Evolutionary conservation across 2,797 vertebrate species (phyloP).

Genomic region (Sebastolobus alascanus): DNA sequence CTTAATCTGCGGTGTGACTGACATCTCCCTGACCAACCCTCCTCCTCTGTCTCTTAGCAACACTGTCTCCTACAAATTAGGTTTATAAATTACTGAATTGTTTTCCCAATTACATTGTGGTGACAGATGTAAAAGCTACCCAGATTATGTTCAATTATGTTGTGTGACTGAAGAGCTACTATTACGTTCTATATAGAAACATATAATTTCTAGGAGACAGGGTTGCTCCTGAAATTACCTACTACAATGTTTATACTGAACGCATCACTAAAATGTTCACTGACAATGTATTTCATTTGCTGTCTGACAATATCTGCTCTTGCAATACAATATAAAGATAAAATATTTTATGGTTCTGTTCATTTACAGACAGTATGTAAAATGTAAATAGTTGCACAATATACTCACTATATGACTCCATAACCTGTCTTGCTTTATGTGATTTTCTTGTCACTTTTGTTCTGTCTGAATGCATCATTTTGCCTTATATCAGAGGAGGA

Average conservation of each 20-base stretch:
- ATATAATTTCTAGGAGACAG: background rate
- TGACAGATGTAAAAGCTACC: background rate
- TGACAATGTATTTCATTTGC: background rate
- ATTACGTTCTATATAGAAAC: background rate
- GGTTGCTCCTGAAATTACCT: background rate
- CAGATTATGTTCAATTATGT: background rate
- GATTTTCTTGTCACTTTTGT: background rate
- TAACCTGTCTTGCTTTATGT: background rate
- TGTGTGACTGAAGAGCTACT: background rate
- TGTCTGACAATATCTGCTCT: background rate
- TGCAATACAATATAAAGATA: background rate
- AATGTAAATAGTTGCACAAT: background rate
- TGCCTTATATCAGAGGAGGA: background rate
- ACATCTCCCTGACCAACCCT: background rate
- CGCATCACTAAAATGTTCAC: background rate
- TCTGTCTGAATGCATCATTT: background rate
- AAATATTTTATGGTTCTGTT: background rate
- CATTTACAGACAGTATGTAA: background rate
- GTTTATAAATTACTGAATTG: background rate
- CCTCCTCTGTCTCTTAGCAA: conserved; percentile 9
- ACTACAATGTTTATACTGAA: background rate
- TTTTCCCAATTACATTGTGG: background rate
- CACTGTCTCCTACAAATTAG: background rate
- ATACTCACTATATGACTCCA: background rate
- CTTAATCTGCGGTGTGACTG: background rate